phyloP scores from a whole-genome alignment of 2,113 vertebrate genomes.

The Phalacrocorax aristotelis region DNA sequence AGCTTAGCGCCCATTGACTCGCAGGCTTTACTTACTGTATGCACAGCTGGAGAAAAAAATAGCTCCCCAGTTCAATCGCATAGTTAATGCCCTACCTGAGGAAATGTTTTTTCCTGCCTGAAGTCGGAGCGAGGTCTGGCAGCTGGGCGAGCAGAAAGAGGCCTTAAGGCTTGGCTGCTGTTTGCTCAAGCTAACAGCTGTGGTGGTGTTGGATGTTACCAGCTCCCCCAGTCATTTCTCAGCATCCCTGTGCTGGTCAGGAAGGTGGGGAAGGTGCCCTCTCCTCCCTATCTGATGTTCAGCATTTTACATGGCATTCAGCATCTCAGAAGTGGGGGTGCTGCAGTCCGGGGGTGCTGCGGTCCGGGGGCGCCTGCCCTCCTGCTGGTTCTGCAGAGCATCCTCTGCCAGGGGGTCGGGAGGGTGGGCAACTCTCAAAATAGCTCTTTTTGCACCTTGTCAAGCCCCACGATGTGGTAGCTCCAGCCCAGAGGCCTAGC shows the following conservation, averaged over 20 bases:
- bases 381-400: background rate
- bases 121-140: background rate
- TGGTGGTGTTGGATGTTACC: background rate
- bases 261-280: background rate
- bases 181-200: background rate
- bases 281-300: background rate
- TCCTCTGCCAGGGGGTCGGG: background rate
- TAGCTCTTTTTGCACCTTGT: background rate
- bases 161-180: background rate
- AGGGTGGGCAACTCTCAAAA: fast-evolving
- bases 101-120: conserved; percentile 17
- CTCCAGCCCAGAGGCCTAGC: background rate
- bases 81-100: background rate
- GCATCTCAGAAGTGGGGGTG: background rate
- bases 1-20: background rate
- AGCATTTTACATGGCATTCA: background rate
- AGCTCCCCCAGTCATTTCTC: background rate
- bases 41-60: conserved; percentile 9
- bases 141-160: background rate
- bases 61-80: background rate
- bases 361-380: background rate
- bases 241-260: background rate
- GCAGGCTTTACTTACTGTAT: background rate
- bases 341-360: background rate
- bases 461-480: background rate